phyloP scores from a whole-genome alignment of 2,888 invertebrate species.

The Palloptera scutellata region DNA sequence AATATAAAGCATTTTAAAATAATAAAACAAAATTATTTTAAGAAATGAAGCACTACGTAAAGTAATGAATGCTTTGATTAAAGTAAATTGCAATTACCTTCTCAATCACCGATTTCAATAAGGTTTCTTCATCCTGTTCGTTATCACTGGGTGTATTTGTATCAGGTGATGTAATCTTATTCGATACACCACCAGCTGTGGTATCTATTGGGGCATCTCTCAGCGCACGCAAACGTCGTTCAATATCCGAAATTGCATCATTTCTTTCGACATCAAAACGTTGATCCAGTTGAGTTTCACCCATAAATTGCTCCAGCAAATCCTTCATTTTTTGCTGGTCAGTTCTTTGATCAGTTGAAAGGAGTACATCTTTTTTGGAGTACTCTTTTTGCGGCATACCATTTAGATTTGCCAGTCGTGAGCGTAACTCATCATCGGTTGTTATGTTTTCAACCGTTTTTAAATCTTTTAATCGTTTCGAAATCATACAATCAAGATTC shows the following conservation, averaged over 20 bases:
- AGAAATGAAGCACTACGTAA: neutral
- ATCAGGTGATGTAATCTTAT: constrained; percentile 35
- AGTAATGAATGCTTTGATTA: neutral
- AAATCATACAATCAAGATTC: constrained; percentile 68
- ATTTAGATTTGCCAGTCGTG: constrained; percentile 73
- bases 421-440: constrained; percentile 72
- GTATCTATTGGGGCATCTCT: constrained; percentile 61
- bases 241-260: constrained; percentile 67
- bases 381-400: constrained; percentile 65
- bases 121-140: constrained; percentile 62
- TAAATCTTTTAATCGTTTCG: constrained; percentile 73
- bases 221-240: constrained; percentile 66
- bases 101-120: constrained; percentile 58
- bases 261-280: constrained; percentile 65
- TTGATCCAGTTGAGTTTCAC: constrained; percentile 68
- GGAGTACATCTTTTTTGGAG: constrained; percentile 58
- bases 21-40: neutral
- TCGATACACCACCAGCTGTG: neutral
- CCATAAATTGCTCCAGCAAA: constrained; percentile 69
- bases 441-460: constrained; percentile 67
- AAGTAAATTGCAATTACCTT: constrained; percentile 44
- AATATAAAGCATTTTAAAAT: neutral
- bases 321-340: constrained; percentile 78
- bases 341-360: constrained; percentile 69
- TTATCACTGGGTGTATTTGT: constrained; percentile 57